phyloP scores from a whole-genome alignment of 2,113 vertebrate species.

The Acanthochromis polyacanthus region DNA sequence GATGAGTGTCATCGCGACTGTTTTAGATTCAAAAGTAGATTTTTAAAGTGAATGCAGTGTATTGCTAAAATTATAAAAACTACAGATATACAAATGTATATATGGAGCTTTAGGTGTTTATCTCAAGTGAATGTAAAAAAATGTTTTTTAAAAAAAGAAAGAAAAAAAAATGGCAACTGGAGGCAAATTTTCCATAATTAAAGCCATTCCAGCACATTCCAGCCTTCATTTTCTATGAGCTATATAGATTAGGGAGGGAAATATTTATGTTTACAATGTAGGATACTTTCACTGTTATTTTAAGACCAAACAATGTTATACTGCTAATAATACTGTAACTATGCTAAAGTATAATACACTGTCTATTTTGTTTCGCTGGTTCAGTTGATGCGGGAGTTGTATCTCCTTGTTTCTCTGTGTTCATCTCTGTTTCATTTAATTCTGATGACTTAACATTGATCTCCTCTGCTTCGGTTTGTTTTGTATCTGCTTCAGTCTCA shows the following conservation, averaged over 20 bases:
- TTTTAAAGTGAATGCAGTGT: neutral
- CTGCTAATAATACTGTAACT: neutral
- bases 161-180: too few relatives aligned
- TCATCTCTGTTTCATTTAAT: constrained; percentile 2
- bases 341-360: constrained; percentile 74
- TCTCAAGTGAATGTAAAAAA: neutral
- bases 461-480: constrained; percentile 33
- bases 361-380: constrained; percentile 53
- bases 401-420: constrained; percentile 29
- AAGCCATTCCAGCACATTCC: too few relatives aligned
- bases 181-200: too few relatives aligned
- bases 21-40: neutral
- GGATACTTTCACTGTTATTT: constrained; percentile 4
- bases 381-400: constrained; percentile 3
- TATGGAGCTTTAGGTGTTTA: neutral
- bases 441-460: constrained; percentile 30
- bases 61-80: neutral
- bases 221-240: too few relatives aligned
- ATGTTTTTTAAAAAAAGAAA: too few relatives aligned
- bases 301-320: neutral
- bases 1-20: neutral
- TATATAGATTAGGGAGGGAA: too few relatives aligned
- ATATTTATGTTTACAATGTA: too few relatives aligned
- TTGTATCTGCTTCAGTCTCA: constrained; percentile 12
- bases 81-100: neutral